Base-by-base conservation (phyloP, 2,797 vertebrate genomes). In the Falco cherrug region DNA sequence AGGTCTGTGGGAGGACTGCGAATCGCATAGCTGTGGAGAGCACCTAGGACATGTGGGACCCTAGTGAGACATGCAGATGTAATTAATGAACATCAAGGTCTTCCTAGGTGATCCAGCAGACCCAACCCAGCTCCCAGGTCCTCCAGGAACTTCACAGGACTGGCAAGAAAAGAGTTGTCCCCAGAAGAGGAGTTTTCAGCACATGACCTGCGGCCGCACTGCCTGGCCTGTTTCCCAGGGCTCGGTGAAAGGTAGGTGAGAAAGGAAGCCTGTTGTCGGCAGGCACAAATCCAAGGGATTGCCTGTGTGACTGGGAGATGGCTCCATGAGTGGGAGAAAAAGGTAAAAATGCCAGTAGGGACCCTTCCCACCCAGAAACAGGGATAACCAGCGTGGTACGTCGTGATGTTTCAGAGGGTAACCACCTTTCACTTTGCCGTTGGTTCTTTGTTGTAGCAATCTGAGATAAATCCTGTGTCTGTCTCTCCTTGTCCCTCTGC, bases 171-270 rank as follows among this genome's bases (percentile, higher is more conserved):
- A 68, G 21, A n/a, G 7, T 69, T 78, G 39, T 86, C 50, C 26
- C 4, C 16, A 47, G 64, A 67, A 80, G 18, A 84, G 33, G 26
- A 87, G 53, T 16, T 90, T 84, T 80, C 9, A 4, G 51, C 71
- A 56, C 0, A 0, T 74, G 59, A 73, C 21, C 26, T 53, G 59
- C 8, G 19, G 41, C 83, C 5, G 0, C 39, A 17, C 47, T 1
- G 3, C 59, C 74, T 89, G 81, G 48, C 53, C 67, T 37, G 13
- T 45, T 87, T 68, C 81, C 85, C 89, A 74, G 93, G 0, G 0
- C 84, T 77, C 12, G 2, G 45, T 64, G 87, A 60, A 89, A 95
- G 91, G 75, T 95, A 87, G 73, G 63, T 71, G 59, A 93, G 90
- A 76, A 74, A 83, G 48, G 61, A 65, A 24, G 71, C 26, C 69